Evolutionary conservation across 2,113 vertebrate genomes (phyloP).

Genomic region (Ammodramus savannarum): DNA sequence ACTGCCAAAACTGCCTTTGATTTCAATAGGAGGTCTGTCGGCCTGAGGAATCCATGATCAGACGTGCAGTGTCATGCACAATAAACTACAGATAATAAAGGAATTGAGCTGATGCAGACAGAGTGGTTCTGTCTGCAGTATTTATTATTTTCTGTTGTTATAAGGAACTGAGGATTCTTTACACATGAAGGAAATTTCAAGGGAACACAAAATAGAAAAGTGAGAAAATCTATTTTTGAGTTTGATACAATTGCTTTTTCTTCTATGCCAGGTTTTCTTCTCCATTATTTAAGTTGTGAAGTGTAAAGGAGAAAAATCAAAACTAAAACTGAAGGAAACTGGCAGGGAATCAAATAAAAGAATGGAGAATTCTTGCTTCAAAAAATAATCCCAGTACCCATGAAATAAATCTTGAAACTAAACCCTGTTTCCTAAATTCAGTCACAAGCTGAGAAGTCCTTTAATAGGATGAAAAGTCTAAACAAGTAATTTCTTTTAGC

Average conservation of each 20-base stretch:
- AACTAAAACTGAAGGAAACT: neutral
- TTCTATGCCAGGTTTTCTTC: neutral
- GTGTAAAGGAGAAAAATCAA: neutral
- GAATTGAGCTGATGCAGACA: slow-evolving; percentile 33
- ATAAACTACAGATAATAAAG: slow-evolving; percentile 27
- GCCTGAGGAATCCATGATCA: neutral
- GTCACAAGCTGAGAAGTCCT: neutral
- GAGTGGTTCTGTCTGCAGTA: slow-evolving; percentile 26
- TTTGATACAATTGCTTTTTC: neutral
- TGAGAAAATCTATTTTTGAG: neutral
- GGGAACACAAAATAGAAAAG: neutral
- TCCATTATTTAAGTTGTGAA: neutral
- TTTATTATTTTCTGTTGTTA: neutral
- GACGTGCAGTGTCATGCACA: neutral
- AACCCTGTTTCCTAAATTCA: neutral
- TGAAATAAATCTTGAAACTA: neutral
- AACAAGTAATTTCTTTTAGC: neutral
- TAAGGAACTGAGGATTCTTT: neutral
- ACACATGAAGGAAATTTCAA: neutral
- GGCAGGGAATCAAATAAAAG: neutral
- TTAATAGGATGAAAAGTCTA: neutral
- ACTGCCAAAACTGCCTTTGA: slow-evolving; percentile 1
- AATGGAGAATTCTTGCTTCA: neutral
- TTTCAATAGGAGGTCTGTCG: neutral
- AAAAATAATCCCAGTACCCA: neutral